A percentile compares a stretch with the other conserved stretches of the same genome.
phyloP scores from a whole-genome alignment of 2,888 invertebrate genomes.

The Andrena flavipes region DNA sequence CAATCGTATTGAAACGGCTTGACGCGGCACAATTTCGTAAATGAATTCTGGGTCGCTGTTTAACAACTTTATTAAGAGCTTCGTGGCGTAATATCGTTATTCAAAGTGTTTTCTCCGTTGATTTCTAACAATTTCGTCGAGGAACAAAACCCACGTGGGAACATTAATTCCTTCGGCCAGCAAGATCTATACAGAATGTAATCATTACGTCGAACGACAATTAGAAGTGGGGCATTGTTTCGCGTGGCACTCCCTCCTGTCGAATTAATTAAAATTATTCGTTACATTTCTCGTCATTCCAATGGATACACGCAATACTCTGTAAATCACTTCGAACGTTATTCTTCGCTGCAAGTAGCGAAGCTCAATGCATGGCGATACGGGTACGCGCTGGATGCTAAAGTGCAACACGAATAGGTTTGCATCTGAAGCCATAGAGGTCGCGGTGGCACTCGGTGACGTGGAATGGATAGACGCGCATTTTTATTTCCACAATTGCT shows the following conservation, averaged over 20 bases:
- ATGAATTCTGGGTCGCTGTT: slow-evolving; percentile 24
- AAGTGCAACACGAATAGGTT: neutral
- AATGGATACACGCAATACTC: neutral
- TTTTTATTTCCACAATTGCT: slow-evolving; percentile 19
- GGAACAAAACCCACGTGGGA: neutral
- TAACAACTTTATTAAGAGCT: neutral
- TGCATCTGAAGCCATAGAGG: neutral
- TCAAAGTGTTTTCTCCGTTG: neutral
- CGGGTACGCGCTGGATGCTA: neutral
- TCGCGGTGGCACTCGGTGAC: slow-evolving; percentile 6
- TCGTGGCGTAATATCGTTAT: neutral
- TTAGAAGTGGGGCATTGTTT: neutral
- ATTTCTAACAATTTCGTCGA: neutral
- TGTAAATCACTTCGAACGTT: neutral
- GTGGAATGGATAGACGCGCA: slow-evolving; percentile 33
- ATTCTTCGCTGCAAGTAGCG: neutral
- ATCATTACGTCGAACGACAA: slow-evolving; percentile 5
- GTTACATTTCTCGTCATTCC: neutral
- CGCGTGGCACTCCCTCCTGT: neutral
- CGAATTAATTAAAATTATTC: neutral
- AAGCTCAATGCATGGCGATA: neutral
- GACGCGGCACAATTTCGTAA: slow-evolving; percentile 22
- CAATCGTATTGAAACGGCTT: neutral
- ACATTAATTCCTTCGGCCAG: neutral
- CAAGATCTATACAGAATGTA: neutral